Conservation (phyloP, 2,113 vertebrate species). For the Hippocampus guttulatus region DNA sequence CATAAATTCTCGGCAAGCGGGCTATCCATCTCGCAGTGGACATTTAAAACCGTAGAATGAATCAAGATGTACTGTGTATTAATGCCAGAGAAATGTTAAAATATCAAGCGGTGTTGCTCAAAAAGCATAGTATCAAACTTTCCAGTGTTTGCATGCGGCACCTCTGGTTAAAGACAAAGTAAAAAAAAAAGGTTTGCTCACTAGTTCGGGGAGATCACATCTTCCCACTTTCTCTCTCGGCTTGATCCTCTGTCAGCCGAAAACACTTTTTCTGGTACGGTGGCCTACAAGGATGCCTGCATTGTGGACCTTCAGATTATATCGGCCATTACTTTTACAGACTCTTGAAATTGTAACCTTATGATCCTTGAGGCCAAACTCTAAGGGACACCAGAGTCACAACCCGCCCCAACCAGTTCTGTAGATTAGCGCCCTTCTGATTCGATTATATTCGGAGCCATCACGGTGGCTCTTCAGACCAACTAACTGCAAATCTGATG, state of each 20-base stretch:
- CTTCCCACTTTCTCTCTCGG: constrained; percentile 11
- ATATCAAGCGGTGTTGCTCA: not conserved
- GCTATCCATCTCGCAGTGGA: not conserved
- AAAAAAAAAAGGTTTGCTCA: not conserved
- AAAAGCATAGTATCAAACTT: not conserved
- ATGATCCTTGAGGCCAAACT: constrained; percentile 71
- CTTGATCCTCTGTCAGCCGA: constrained; percentile 33
- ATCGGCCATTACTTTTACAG: constrained; percentile 59
- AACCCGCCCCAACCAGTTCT: constrained; percentile 69
- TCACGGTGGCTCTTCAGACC: constrained; percentile 52
- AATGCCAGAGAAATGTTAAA: not conserved
- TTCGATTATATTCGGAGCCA: constrained; percentile 52
- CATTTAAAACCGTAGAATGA: not conserved
- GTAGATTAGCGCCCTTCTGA: constrained; percentile 65
- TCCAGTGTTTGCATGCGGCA: not conserved
- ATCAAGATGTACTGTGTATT: not conserved
- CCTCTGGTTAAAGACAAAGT: not conserved
- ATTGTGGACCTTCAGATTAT: constrained; percentile 47
- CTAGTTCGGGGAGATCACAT: not conserved
- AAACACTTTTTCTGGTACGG: constrained; percentile 34
- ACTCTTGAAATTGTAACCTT: constrained; percentile 69
- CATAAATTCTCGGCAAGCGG: not conserved
- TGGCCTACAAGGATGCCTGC: constrained; percentile 29
- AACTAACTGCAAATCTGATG: constrained; percentile 63
- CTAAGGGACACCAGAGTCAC: constrained; percentile 75